phyloP scores from a whole-genome alignment of 1,140 invertebrate genomes.

The Papilio dardanus region DNA sequence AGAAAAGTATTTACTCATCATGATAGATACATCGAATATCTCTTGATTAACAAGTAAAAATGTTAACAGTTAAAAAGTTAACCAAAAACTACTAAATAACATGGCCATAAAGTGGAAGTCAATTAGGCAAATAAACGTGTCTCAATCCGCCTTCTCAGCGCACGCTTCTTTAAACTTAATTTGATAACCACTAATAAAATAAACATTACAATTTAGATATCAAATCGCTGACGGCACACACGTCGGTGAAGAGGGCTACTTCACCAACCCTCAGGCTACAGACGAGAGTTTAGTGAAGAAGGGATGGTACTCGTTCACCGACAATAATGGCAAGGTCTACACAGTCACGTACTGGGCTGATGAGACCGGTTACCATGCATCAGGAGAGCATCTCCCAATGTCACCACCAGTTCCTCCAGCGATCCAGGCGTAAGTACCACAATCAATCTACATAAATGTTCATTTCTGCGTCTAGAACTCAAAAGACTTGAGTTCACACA shows the following conservation, averaged over 20 bases:
- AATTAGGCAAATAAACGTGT: background rate
- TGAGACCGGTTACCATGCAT: conserved; percentile 83
- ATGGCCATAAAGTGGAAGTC: background rate
- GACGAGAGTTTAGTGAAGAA: conserved; percentile 84
- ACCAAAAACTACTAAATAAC: too few relatives aligned
- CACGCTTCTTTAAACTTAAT: background rate
- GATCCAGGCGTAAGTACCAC: conserved; percentile 77
- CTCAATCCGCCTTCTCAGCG: background rate
- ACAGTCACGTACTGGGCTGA: conserved; percentile 88
- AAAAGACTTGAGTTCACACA: background rate
- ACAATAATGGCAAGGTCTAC: conserved; percentile 84
- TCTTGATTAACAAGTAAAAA: too few relatives aligned
- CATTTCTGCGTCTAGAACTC: background rate
- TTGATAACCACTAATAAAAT: background rate
- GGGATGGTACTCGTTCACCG: conserved; percentile 85
- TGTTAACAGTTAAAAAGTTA: too few relatives aligned
- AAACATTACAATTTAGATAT: conserved; percentile 53
- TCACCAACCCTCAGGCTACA: conserved; percentile 74
- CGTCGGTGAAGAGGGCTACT: conserved; percentile 78
- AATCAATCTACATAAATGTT: background rate
- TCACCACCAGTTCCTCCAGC: conserved; percentile 83
- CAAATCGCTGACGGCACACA: conserved; percentile 75
- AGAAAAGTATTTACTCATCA: too few relatives aligned
- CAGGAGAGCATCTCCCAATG: conserved; percentile 91
- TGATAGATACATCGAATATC: too few relatives aligned